Base-by-base conservation (phyloP, 1,140 invertebrate genomes). In the Dendroctonus ponderosae region DNA sequence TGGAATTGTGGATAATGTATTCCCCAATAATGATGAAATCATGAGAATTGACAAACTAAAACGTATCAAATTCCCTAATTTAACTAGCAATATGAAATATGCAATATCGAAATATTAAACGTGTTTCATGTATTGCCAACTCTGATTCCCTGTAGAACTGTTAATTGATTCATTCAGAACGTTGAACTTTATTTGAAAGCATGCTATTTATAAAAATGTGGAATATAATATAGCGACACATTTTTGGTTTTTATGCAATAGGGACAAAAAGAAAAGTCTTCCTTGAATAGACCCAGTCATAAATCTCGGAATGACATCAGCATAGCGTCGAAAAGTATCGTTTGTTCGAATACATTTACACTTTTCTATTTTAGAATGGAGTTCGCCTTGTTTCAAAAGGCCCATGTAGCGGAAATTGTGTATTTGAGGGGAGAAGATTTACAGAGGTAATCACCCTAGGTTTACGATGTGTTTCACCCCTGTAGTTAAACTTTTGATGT, bases 401-500 rank as follows among this genome's bases (percentile, higher is more conserved):
- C 44, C 38, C 40, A 50, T 57, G 12, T n/a, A 58, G 62, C 53
- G 53, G 53, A 65, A 57, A 65, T 57, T 65, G 9, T 49, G 44
- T 49, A 51, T 58, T 11, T 50, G 54, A 52, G 54, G 56, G 64
- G 64, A 37, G 64, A 60, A 57, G 40, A 66, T 59, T 58, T 66
- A 60, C 56, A 66, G 56, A 66, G 64, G 64, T 58, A 53, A 59
- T 44, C 57, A 60, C 56, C 54, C 56, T 49, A 38, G 40, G 48
- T 52, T 66, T 50, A 58, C 41, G 42, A 50, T 51, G 62, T 58
- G 54, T 48, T 60, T 59, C 56, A 52, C 64, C 57, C 64, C 39
- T 48, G 64, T 66, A 50, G 44, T 66, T 66, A 66, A 57, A 52
- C 37, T 57, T 52, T 66, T 66, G 64, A 66, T 66, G 54, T 60